Evolutionary conservation across 2,888 invertebrate genomes (phyloP), one percentile per base, ranked within the genome.

Genomic region (Stramonita haemastoma): DNA sequence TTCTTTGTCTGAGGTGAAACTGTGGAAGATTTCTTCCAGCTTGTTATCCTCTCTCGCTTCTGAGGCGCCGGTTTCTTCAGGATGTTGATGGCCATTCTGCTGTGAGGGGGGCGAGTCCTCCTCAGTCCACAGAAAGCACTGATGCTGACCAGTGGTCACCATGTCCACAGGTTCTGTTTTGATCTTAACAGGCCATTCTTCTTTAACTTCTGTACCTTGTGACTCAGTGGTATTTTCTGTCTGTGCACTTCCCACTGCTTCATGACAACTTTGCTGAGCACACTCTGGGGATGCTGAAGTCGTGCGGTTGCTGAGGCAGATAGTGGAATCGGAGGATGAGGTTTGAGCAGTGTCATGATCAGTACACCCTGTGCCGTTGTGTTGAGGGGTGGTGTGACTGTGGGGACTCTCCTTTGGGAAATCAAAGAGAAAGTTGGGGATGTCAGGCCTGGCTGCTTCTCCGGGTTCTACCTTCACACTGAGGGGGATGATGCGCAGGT

Each of bases 381-480:
- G 66, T 66, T 66, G 19, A 8, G 36, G 26, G 22, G 13, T 5
- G 36, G 46, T 26, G 26, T 66, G 36, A 22, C 13, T 36, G 8
- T 8, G 26, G 22, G 26, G 81, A 17, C 46, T 83, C 11, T 46
- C 81, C 46, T 46, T 26, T 86, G 86, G 86, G 34, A 86, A 86
- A 66, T 86, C 86, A 66, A 86, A 86, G 56, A 86, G 66, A 34
- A 86, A 86, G 86, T 86, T 86, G 86, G 86, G 86, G 34, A 86
- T 66, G 34, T 32, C 66, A 11, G 86, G 60, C 1, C 34, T 29
- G 6, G n/a, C 29, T 6, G 22, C 17, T 22, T 19, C 29, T 17
- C 66, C n/a, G 13, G 86, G 66, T 32, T 86, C 86, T 32, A 66
- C 4, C 22, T 86, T 86, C 5, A 86, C 34, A 8, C 34, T 32